Conservation (phyloP, 1,140 invertebrate genomes). For the Scaptomyza hsui region DNA sequence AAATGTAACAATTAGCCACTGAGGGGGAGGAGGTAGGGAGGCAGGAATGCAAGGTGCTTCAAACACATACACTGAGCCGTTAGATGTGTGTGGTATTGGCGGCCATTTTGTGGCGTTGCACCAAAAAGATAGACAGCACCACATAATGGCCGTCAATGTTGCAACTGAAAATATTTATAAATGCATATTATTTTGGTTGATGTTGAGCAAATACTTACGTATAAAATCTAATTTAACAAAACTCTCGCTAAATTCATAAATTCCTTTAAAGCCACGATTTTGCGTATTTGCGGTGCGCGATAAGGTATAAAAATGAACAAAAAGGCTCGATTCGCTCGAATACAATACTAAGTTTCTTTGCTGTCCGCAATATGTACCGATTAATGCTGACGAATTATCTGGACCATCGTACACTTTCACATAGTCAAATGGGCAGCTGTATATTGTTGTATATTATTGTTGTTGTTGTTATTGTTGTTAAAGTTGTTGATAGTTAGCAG, state of each 20-base stretch:
- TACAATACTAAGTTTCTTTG: slow-evolving; percentile 97
- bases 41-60: slow-evolving; percentile 22
- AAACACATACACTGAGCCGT: slow-evolving; percentile 77
- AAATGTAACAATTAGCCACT: slow-evolving; percentile 60
- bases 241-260: slow-evolving; percentile 97
- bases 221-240: slow-evolving; percentile 99
- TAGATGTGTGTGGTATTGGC: slow-evolving; percentile 52
- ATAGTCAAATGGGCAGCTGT: slow-evolving; percentile 98
- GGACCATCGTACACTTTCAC: slow-evolving; percentile 98
- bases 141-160: slow-evolving; percentile 37
- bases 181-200: slow-evolving; percentile 12
- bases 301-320: slow-evolving; percentile 95
- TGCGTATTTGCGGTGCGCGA: slow-evolving; percentile 95
- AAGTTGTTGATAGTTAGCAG: slow-evolving; percentile 38
- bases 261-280: slow-evolving; percentile 97
- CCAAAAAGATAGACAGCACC: slow-evolving; percentile 4
- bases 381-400: slow-evolving; percentile 92
- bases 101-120: slow-evolving; percentile 43
- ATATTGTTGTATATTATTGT: slow-evolving; percentile 58
- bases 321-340: slow-evolving; percentile 94
- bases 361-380: slow-evolving; percentile 99
- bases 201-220: slow-evolving; percentile 86
- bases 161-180: slow-evolving; percentile 69
- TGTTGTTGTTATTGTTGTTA: slow-evolving; percentile 38
- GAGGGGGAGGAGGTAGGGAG: slow-evolving; percentile 1